Percentiles rank a stretch among this genome's conserved stretches.
Evolutionary conservation across 2,113 vertebrate genomes (phyloP).

Genomic region (Microcebus ravelobensis): DNA sequence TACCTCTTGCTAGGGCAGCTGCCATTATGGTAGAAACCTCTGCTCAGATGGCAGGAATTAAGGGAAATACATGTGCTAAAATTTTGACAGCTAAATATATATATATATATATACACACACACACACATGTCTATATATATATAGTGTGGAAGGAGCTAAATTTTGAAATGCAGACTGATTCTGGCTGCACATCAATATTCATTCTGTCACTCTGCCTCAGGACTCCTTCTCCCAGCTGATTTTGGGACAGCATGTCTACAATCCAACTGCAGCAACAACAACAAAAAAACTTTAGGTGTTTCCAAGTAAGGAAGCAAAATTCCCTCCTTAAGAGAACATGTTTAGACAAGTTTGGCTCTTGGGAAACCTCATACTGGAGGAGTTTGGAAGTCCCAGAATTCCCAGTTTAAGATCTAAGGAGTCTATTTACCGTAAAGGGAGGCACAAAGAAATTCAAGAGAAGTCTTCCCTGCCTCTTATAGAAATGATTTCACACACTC

Average conservation of each 20-base stretch:
- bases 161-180: constrained; percentile 4
- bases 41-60: background rate
- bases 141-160: background rate
- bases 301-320: constrained; percentile 50
- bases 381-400: constrained; percentile 51
- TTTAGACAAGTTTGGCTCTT: constrained; percentile 27
- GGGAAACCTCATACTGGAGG: constrained; percentile 16
- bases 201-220: constrained; percentile 36
- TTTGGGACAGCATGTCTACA: constrained; percentile 1
- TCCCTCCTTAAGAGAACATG: constrained; percentile 37
- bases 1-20: background rate
- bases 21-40: background rate
- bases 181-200: background rate
- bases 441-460: constrained; percentile 14
- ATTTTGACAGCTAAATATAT: background rate
- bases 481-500: constrained; percentile 6
- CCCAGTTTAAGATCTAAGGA: constrained; percentile 26
- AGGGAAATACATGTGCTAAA: background rate
- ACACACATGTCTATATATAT: no score
- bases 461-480: background rate
- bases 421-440: background rate
- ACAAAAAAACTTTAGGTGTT: background rate
- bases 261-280: background rate
- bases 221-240: background rate
- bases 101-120: no score